Conservation (phyloP, 2,888 invertebrate species). For the Eupithecia inturbata region DNA sequence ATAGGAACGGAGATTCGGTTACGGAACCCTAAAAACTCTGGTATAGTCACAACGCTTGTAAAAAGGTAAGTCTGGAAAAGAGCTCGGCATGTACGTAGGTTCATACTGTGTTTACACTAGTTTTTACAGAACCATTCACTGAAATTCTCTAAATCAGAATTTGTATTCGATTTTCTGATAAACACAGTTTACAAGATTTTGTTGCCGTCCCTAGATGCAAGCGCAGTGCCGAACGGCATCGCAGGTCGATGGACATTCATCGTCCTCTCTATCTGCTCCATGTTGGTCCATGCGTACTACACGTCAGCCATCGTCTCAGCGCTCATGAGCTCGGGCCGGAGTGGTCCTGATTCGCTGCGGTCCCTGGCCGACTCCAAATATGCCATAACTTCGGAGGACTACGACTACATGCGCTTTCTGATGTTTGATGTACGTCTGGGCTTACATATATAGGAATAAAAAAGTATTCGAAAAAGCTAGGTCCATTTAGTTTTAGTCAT, state of each 20-base stretch:
- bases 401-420: constrained; percentile 64
- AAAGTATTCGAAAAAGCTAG: too few species aligned
- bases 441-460: too few species aligned
- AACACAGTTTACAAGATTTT: neutral
- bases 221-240: constrained; percentile 66
- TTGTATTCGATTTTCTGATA: neutral
- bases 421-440: constrained; percentile 66
- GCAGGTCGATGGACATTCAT: constrained; percentile 70
- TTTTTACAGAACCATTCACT: neutral
- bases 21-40: too few species aligned
- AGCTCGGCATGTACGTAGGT: neutral
- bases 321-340: constrained; percentile 68
- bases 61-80: neutral
- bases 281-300: constrained; percentile 76
- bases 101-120: too few species aligned
- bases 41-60: neutral
- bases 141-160: neutral
- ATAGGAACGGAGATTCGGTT: too few species aligned
- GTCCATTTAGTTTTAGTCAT: too few species aligned
- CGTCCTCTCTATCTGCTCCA: constrained; percentile 67
- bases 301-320: constrained; percentile 75
- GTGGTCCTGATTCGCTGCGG: constrained; percentile 61
- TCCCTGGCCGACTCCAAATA: constrained; percentile 70
- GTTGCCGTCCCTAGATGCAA: constrained; percentile 60
- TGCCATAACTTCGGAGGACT: constrained; percentile 68